phyloP scores from a whole-genome alignment of 2,797 vertebrate species.

The Liasis olivaceus region DNA sequence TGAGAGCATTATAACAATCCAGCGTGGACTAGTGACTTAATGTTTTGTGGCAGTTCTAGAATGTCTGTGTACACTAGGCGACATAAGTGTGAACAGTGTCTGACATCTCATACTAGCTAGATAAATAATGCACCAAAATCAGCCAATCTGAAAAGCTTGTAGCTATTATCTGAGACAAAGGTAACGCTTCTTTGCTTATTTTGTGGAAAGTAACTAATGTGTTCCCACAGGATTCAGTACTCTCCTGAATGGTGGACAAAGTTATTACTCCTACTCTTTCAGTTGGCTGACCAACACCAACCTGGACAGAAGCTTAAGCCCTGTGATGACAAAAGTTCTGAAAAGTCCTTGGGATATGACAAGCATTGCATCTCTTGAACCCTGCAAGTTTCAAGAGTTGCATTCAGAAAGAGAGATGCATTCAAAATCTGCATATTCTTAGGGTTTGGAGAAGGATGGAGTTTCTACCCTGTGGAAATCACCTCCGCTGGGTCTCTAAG shows the following conservation, averaged over 20 bases:
- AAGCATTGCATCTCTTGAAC: not conserved
- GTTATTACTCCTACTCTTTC: not conserved
- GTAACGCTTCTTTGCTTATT: not conserved
- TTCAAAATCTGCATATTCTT: not conserved
- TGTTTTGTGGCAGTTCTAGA: not conserved
- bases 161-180: not conserved
- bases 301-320: not conserved
- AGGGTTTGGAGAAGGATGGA: not conserved
- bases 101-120: not conserved
- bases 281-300: not conserved
- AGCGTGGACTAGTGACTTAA: not conserved
- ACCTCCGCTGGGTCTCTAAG: not conserved
- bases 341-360: not conserved
- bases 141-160: not conserved
- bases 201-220: slow-evolving; percentile 12
- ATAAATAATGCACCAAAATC: not conserved
- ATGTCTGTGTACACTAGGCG: not conserved
- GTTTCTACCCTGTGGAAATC: not conserved
- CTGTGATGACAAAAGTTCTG: not conserved
- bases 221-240: not conserved
- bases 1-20: not conserved
- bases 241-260: not conserved
- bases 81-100: not conserved
- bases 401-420: not conserved
- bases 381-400: not conserved